Percentiles rank a stretch among this genome's conserved stretches.
phyloP scores from a whole-genome alignment of 1,140 invertebrate species.

The Acromyrmex charruanus region DNA sequence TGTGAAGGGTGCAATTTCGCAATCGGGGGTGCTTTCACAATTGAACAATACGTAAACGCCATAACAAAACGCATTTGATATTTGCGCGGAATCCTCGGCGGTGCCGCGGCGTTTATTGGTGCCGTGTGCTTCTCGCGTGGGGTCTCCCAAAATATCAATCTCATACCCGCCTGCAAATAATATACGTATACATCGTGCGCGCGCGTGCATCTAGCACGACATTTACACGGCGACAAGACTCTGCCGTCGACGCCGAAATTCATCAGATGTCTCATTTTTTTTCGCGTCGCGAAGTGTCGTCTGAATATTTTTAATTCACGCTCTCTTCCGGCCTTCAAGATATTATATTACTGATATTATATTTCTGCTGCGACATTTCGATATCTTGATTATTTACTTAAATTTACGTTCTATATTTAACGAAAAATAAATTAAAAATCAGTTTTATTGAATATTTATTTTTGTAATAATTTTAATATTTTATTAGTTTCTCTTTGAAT shows the following conservation, averaged over 20 bases:
- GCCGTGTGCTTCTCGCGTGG: constrained; percentile 83
- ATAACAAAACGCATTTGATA: constrained; percentile 63
- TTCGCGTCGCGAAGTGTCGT: constrained; percentile 16
- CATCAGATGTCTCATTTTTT: constrained; percentile 35
- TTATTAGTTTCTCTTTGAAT: too few relatives aligned
- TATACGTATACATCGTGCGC: constrained; percentile 73
- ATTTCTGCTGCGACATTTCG: background rate
- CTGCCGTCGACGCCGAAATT: constrained; percentile 14
- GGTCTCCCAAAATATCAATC: constrained; percentile 85
- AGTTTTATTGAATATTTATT: too few relatives aligned
- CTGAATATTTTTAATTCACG: constrained; percentile 71
- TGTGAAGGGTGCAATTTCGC: background rate
- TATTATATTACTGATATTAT: constrained; percentile 72
- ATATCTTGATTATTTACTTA: constrained; percentile 24
- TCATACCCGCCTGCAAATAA: constrained; percentile 77
- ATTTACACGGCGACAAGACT: constrained; percentile 60
- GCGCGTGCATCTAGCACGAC: constrained; percentile 52
- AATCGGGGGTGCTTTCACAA: constrained; percentile 8
- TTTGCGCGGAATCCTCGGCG: constrained; percentile 61
- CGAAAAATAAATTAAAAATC: too few relatives aligned
- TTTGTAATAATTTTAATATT: too few relatives aligned
- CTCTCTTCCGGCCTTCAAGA: constrained; percentile 48
- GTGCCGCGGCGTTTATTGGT: constrained; percentile 78
- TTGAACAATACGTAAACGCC: background rate
- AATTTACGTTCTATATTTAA: too few relatives aligned